phyloP scores from a whole-genome alignment of 2,113 vertebrate genomes.

The Dermatemys mawii region DNA sequence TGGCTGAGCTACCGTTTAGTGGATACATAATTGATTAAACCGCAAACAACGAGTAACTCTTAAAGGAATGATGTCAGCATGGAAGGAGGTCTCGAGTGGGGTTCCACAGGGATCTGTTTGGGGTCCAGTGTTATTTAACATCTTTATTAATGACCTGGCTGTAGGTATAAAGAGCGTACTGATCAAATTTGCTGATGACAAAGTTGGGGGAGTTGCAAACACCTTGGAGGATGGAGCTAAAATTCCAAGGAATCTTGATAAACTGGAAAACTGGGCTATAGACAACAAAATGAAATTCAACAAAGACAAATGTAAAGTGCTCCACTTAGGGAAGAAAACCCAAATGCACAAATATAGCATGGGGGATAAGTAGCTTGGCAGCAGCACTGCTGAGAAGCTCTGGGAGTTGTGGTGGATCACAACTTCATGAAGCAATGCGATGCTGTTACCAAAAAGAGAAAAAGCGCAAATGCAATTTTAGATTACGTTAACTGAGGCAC shows the following conservation, averaged over 20 bases:
- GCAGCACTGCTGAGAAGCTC: not conserved
- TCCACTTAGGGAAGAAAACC: not conserved
- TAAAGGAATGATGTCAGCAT: not conserved
- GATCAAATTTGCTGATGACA: not conserved
- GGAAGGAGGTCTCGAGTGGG: not conserved
- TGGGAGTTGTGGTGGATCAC: not conserved
- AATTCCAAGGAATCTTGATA: not conserved
- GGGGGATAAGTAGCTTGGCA: not conserved
- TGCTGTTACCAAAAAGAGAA: not conserved
- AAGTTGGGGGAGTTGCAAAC: not conserved
- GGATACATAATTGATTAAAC: not conserved
- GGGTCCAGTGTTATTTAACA: not conserved
- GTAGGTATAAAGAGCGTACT: not conserved
- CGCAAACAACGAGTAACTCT: not conserved
- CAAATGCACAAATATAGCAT: not conserved
- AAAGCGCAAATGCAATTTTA: not conserved
- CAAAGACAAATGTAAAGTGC: not conserved
- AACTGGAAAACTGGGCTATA: not conserved
- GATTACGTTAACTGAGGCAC: not conserved
- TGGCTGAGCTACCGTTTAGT: not conserved
- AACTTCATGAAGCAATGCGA: not conserved
- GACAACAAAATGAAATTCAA: not conserved
- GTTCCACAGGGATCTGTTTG: not conserved
- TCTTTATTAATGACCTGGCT: not conserved
- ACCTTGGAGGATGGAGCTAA: not conserved